These are phyloP conservation scores for Bicyclus anynana DNA, from an alignment of 1,140 invertebrate species.

Conservation along the genomic window DNA sequence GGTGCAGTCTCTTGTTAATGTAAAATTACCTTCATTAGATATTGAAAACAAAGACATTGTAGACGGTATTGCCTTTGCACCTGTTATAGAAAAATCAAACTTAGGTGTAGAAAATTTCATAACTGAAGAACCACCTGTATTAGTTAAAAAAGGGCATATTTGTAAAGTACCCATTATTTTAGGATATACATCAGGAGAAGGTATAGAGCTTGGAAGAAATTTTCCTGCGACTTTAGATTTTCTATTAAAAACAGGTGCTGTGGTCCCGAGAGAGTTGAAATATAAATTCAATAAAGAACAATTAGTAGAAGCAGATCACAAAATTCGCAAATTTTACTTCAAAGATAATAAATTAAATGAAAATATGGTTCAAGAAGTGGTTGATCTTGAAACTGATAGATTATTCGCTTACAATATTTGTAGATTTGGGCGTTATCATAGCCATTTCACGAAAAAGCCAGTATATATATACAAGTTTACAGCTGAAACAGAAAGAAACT, in stretches of 20 bases:
- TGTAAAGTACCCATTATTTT: slow-evolving; percentile 56
- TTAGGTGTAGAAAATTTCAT: slow-evolving; percentile 50
- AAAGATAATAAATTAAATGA: slow-evolving; percentile 34
- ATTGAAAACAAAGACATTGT: slow-evolving; percentile 36
- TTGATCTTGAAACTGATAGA: slow-evolving; percentile 48
- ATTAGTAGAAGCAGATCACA: slow-evolving; percentile 34
- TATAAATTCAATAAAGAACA: slow-evolving; percentile 34
- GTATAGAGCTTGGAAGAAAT: slow-evolving; percentile 57
- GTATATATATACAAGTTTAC: slow-evolving; percentile 61
- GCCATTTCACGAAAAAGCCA: slow-evolving; percentile 29
- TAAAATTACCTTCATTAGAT: slow-evolving; percentile 44
- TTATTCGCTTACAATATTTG: slow-evolving; percentile 56
- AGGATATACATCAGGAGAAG: slow-evolving; percentile 61
- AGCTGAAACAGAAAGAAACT: slow-evolving; percentile 60
- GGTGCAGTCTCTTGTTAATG: slow-evolving; percentile 44
- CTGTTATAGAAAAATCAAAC: slow-evolving; percentile 56
- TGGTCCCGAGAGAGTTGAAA: slow-evolving; percentile 65
- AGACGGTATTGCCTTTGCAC: slow-evolving; percentile 51
- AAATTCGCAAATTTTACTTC: slow-evolving; percentile 55
- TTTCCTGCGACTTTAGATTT: slow-evolving; percentile 30
- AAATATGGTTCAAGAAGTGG: slow-evolving; percentile 38
- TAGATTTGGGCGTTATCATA: slow-evolving; percentile 50
- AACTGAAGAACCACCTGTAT: slow-evolving; percentile 39
- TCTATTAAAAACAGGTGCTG: slow-evolving; percentile 26
- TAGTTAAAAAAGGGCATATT: slow-evolving; percentile 39